Evolutionary conservation across 2,888 invertebrate genomes (phyloP), one percentile per base, ranked within the genome.

Genomic region (Oscheius sp.): DNA sequence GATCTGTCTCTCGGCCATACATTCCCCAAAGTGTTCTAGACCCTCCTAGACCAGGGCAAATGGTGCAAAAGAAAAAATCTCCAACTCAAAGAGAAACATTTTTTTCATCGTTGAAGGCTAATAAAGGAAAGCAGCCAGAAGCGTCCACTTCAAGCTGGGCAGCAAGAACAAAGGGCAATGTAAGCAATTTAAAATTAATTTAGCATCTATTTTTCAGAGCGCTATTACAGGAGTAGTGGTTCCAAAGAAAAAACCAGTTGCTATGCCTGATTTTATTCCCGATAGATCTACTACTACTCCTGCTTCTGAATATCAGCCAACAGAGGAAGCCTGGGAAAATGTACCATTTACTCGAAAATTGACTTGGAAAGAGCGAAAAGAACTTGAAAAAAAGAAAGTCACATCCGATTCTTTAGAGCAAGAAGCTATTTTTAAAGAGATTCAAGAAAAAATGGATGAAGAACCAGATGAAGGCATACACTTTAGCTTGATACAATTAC

Each of bases 301-400:
- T 4, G 52, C 50, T 12, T 55, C 23, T 1, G 23, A 25, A 15
- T 50, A 25, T 37, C 23, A 65, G 20, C 55, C 57, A 2, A 29
- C 25, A 2, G 57, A 48, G n/a, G 65, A 64, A 34, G 23, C 20
- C 17, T 70, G 70, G 70, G 58, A 65, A 25, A 65, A 70, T n/a
- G 65, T 65, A n/a, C 67, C 58, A 2, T 34, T 20, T n/a, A 58
- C 37, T 27, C 39, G 31, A 27, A 67, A 67, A 17, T 27, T 58
- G 20, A 58, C 55, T 12, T 29, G 15, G 12, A 48, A 37, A 25
- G 42, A 67, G 37, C 39, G 39, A 17, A 15, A 29, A 12, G 55
- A 53, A 45, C 31, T 55, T 2, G 27, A 66, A 34, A 37, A 42
- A 20, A 50, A 25, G 31, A 33, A 25, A 29, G 23, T 33, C 12